Base-by-base conservation (phyloP, 2,888 invertebrate species). In the Tetrapedia diversipes region DNA sequence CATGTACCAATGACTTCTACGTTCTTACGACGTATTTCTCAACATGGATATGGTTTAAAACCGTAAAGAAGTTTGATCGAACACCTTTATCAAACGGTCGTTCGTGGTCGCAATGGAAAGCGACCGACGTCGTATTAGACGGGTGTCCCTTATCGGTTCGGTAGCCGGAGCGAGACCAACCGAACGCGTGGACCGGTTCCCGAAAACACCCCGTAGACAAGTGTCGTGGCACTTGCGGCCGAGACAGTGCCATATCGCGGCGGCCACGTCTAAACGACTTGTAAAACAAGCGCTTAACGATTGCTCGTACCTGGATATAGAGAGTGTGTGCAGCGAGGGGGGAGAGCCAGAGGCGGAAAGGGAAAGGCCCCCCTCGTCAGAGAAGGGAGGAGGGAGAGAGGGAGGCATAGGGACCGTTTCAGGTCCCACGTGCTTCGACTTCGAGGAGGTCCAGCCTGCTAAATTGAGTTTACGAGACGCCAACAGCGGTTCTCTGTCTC, bases 221-320 rank as follows among this genome's bases (percentile, higher is more conserved):
- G 85, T 82, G 81, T 84, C 78, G 80, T 66, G 83, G 81, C 84
- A 84, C 84, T 84, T 84, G 84, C 84, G 75, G 45, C 47, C 65
- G 79, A 47, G 66, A 83, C 85, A 81, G 81, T 82, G 81, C 83
- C 85, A 80, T 87, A 87, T 86, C 87, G 80, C 84, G 80, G 78
- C 84, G 84, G 81, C 83, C 86, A 84, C 87, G 88, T 89, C 87
- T 89, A 89, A 91, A 91, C 89, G 91, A 88, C 91, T 90, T 91
- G 91, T 91, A 90, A 89, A 89, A 91, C 91, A 91, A 91, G 89
- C 89, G 91, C 87, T 91, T 91, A 91, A 90, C 89, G 89, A 90
- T 90, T 89, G 87, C 88, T 80, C 80, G 79, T 83, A 81, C 83
- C 84, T 85, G 83, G 75, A 70, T 64, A 59, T 73, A 63, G 74